Conservation (phyloP, 2,113 vertebrate species). For the Antennarius striatus region DNA sequence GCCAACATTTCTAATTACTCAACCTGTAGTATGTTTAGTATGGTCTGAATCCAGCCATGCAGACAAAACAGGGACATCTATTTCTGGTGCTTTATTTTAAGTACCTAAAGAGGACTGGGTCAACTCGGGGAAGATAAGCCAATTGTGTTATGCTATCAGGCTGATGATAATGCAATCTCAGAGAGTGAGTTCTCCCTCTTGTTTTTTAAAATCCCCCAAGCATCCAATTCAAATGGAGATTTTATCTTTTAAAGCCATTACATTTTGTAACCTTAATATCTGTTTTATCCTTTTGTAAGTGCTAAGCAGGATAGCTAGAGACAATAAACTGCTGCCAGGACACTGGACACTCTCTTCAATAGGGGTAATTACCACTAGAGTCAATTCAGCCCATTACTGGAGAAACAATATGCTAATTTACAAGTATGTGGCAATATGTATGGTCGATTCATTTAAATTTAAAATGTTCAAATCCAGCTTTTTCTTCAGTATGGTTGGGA, state of each 20-base stretch:
- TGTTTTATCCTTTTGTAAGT: conserved; percentile 66
- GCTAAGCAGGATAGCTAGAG: conserved; percentile 57
- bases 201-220: conserved; percentile 63
- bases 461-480: conserved; percentile 55
- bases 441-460: conserved; percentile 38
- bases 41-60: conserved; percentile 36
- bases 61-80: conserved; percentile 55
- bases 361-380: conserved; percentile 58
- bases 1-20: conserved; percentile 39
- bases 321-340: conserved; percentile 57
- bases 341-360: conserved; percentile 50
- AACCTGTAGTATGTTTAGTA: conserved; percentile 24
- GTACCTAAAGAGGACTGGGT: conserved; percentile 41
- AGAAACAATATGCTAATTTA: conserved; percentile 23
- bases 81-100: conserved; percentile 49
- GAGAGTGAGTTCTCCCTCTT: conserved; percentile 49
- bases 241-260: conserved; percentile 69
- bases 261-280: conserved; percentile 67
- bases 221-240: conserved; percentile 67
- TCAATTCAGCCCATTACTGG: conserved; percentile 44
- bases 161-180: conserved; percentile 65
- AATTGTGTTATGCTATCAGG: conserved; percentile 57
- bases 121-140: conserved; percentile 50
- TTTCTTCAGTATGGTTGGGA: conserved; percentile 17
- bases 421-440: conserved; percentile 33